These are phyloP conservation scores for Saguinus imperator DNA, from an alignment of 2,113 vertebrate genomes.

Conservation along the genomic window DNA sequence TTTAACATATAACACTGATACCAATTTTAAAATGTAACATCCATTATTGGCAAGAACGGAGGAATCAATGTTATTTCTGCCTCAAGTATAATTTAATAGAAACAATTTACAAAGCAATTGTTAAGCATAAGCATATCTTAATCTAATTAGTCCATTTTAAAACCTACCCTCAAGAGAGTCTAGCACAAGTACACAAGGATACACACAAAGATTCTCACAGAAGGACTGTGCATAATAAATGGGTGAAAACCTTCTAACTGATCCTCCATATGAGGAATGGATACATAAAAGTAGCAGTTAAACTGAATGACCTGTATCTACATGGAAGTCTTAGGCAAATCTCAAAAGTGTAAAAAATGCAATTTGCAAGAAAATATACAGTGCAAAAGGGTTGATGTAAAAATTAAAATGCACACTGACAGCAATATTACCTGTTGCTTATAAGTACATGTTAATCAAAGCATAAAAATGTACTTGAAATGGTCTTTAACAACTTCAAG, in stretches of 20 bases:
- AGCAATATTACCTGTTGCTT: background rate
- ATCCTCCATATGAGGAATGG: too few species aligned
- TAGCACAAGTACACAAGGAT: background rate
- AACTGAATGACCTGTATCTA: background rate
- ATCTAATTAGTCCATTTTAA: background rate
- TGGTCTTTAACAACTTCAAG: background rate
- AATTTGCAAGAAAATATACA: background rate
- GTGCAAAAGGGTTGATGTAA: background rate
- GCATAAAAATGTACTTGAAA: background rate
- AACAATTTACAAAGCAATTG: background rate
- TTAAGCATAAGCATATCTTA: background rate
- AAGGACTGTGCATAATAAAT: too few species aligned
- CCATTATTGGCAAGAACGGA: background rate
- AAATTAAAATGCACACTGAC: background rate
- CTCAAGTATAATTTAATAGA: background rate
- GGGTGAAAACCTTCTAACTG: background rate
- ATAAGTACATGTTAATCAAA: background rate
- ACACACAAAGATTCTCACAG: background rate
- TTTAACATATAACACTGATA: conserved; percentile 8
- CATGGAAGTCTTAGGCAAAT: background rate
- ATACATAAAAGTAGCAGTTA: background rate
- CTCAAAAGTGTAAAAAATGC: background rate
- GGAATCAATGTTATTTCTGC: background rate
- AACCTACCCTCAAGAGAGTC: background rate
- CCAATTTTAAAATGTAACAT: background rate